A percentile compares a stretch with the other conserved stretches of the same genome.
These are phyloP conservation scores for Drosophila peninsularis DNA, from an alignment of 2,888 invertebrate species.

Conservation along the genomic window DNA sequence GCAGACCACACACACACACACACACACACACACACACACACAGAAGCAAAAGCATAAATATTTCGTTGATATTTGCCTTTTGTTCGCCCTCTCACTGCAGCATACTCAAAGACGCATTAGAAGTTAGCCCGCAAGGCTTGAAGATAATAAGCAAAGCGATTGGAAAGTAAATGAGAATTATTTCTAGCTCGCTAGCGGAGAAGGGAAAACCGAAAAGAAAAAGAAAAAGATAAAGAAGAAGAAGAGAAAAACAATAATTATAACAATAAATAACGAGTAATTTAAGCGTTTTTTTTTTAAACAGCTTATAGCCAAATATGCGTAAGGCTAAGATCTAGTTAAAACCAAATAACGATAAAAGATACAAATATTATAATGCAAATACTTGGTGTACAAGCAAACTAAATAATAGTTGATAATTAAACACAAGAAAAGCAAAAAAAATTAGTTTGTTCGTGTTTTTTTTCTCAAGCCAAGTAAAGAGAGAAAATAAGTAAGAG, in stretches of 20 bases:
- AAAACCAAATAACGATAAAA: slow-evolving; percentile 8
- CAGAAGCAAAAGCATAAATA: no score
- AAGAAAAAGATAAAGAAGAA: slow-evolving; percentile 12
- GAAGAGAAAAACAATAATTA: slow-evolving; percentile 56
- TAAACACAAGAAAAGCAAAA: not conserved
- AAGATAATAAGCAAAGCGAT: slow-evolving; percentile 35
- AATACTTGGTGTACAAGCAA: slow-evolving; percentile 37
- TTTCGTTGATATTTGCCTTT: slow-evolving; percentile 4
- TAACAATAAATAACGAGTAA: slow-evolving; percentile 61
- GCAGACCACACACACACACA: no score
- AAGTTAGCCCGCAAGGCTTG: slow-evolving; percentile 59
- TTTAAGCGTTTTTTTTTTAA: slow-evolving; percentile 72
- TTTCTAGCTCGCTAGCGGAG: slow-evolving; percentile 46
- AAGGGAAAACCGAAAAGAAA: slow-evolving; percentile 4
- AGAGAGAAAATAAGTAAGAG: slow-evolving; percentile 21
- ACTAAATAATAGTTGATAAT: slow-evolving; percentile 31
- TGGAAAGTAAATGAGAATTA: slow-evolving; percentile 24
- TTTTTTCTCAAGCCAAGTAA: slow-evolving; percentile 36
- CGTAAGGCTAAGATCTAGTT: slow-evolving; percentile 62
- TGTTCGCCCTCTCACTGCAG: slow-evolving; percentile 32
- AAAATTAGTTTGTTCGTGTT: slow-evolving; percentile 33
- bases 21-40: slow-evolving; percentile 1
- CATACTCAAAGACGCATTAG: slow-evolving; percentile 79
- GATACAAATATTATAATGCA: slow-evolving; percentile 28
- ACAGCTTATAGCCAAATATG: slow-evolving; percentile 71